A percentile compares a stretch with the other conserved stretches of the same genome.
Conservation (phyloP, 92 coral and sea anemone species). For the Phenganax subtilis region DNA sequence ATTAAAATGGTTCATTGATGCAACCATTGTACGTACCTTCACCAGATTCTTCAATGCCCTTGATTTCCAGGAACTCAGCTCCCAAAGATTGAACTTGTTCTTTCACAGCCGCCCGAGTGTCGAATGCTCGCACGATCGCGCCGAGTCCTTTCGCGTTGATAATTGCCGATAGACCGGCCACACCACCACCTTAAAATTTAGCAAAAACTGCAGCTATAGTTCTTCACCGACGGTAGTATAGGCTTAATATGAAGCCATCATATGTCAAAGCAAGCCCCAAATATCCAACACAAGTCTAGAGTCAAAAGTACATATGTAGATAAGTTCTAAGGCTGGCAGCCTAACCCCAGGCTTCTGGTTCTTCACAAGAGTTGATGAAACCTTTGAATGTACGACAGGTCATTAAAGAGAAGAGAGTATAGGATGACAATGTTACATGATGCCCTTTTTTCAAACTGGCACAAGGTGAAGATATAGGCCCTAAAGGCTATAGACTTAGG, state of each 20-base stretch:
- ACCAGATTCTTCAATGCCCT: slow-evolving; percentile 86
- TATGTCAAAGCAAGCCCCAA: background rate
- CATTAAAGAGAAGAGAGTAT: background rate
- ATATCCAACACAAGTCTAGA: too few relatives aligned
- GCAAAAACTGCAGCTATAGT: too few relatives aligned
- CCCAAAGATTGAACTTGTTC: slow-evolving; percentile 98
- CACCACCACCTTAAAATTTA: slow-evolving; percentile 78
- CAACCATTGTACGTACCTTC: slow-evolving; percentile 59
- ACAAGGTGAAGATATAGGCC: too few relatives aligned
- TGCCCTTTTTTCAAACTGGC: too few relatives aligned
- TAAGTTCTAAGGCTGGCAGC: background rate
- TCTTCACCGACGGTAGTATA: background rate
- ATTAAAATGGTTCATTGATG: background rate
- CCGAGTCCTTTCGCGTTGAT: slow-evolving; percentile 94
- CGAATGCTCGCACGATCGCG: slow-evolving; percentile 94
- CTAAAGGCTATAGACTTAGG: too few relatives aligned
- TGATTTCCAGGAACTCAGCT: slow-evolving; percentile 93
- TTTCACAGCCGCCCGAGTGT: slow-evolving; percentile 86
- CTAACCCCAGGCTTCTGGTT: background rate
- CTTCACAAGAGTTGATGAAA: background rate
- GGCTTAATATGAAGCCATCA: background rate
- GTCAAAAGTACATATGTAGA: too few relatives aligned
- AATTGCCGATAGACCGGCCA: slow-evolving; percentile 90
- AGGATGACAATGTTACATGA: background rate
- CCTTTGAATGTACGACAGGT: background rate